These are phyloP conservation scores for Chironomus riparius DNA, from an alignment of 2,888 invertebrate genomes.

Conservation along the genomic window DNA sequence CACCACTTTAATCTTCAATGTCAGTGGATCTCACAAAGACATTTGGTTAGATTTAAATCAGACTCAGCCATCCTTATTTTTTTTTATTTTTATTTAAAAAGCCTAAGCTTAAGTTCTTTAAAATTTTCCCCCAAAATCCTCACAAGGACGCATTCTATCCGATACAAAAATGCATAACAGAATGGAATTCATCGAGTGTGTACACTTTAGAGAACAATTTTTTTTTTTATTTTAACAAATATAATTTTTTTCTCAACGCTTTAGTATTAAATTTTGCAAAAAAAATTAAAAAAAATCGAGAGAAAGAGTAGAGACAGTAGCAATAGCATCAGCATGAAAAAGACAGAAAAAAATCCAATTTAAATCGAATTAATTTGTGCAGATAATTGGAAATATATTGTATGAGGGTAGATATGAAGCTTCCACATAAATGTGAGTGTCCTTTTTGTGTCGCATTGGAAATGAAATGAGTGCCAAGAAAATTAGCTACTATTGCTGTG, in stretches of 20 bases:
- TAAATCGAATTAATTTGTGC: conserved; percentile 21
- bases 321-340: not conserved
- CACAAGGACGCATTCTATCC: no score
- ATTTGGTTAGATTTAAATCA: no score
- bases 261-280: not conserved
- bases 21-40: no score
- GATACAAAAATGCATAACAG: no score
- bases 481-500: conserved; percentile 1
- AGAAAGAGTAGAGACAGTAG: not conserved
- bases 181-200: no score
- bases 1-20: no score
- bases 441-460: not conserved
- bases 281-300: not conserved
- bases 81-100: no score
- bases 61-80: no score
- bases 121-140: no score
- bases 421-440: not conserved
- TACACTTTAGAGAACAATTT: no score
- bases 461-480: conserved; percentile 14
- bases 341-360: conserved; percentile 16
- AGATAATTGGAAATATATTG: conserved; percentile 18
- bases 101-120: no score
- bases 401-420: not conserved
- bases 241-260: not conserved
- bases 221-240: no score